These are phyloP conservation scores for Tetragnatha versicolor DNA, from an alignment of 1,140 invertebrate genomes.

Conservation along the genomic window DNA sequence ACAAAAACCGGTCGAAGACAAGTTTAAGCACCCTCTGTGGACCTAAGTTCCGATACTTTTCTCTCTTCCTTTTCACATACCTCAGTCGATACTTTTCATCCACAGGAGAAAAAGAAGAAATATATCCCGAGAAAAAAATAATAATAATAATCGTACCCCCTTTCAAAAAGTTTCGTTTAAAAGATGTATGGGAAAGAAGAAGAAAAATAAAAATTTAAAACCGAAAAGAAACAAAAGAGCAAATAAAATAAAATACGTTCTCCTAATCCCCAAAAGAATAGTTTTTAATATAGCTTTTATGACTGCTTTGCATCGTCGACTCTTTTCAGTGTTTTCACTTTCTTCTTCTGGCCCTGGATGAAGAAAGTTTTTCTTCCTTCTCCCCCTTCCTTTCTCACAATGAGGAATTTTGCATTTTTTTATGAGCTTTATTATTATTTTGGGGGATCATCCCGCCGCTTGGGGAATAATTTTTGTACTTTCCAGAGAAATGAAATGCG, in stretches of 20 bases:
- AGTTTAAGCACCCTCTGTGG: constrained; percentile 30
- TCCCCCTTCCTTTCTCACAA: background rate
- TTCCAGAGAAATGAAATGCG: too few species aligned
- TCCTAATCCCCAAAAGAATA: constrained; percentile 42
- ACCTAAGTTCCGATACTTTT: constrained; percentile 9
- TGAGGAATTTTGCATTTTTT: too few species aligned
- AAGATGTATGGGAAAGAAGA: constrained; percentile 38
- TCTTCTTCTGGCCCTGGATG: constrained; percentile 5
- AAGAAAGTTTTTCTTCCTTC: background rate
- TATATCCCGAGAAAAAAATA: too few species aligned
- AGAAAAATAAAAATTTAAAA: constrained; percentile 36
- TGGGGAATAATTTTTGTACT: too few species aligned
- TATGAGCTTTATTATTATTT: too few species aligned
- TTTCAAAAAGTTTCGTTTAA: constrained; percentile 43
- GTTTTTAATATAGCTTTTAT: constrained; percentile 54
- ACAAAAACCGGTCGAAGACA: constrained; percentile 17
- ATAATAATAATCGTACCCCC: background rate
- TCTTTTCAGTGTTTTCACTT: background rate
- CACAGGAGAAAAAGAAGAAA: background rate
- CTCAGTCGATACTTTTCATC: constrained; percentile 11
- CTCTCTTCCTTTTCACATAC: background rate
- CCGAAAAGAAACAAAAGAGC: background rate
- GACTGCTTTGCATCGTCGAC: constrained; percentile 16
- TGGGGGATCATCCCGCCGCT: too few species aligned
- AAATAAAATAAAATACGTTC: background rate